Evolutionary conservation across 2,113 vertebrate genomes (phyloP).

Genomic region (Guaruba guarouba): DNA sequence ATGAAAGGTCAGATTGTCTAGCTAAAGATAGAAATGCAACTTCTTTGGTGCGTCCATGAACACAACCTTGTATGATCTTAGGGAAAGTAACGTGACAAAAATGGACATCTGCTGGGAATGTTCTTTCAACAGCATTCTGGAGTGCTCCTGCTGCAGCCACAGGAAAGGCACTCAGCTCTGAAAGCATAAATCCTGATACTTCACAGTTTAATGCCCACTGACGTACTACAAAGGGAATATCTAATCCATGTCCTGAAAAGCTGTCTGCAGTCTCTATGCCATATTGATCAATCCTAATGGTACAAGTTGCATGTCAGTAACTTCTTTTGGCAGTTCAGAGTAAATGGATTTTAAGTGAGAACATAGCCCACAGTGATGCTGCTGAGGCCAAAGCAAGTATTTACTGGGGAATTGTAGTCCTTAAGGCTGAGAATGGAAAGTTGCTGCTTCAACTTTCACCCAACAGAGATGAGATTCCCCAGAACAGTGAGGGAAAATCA

Average conservation of each 20-base stretch:
- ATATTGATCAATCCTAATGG: neutral
- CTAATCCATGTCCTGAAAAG: neutral
- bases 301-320: neutral
- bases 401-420: neutral
- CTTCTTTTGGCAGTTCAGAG: neutral
- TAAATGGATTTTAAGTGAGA: neutral
- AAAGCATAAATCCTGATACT: neutral
- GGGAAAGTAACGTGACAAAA: neutral
- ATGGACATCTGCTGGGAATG: neutral
- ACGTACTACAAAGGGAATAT: neutral
- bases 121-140: neutral
- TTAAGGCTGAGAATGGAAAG: neutral
- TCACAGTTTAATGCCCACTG: neutral
- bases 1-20: neutral
- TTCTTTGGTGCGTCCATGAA: neutral
- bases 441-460: neutral
- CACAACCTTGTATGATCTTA: neutral
- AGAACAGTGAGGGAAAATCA: slow-evolving; percentile 3
- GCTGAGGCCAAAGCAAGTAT: neutral
- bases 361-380: neutral
- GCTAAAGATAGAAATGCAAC: neutral
- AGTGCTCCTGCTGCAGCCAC: neutral
- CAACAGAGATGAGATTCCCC: neutral
- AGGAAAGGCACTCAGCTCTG: neutral
- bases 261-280: neutral